These are phyloP conservation scores for Dolichotis patagonum DNA, from an alignment of 2,113 vertebrate species.

Conservation along the genomic window DNA sequence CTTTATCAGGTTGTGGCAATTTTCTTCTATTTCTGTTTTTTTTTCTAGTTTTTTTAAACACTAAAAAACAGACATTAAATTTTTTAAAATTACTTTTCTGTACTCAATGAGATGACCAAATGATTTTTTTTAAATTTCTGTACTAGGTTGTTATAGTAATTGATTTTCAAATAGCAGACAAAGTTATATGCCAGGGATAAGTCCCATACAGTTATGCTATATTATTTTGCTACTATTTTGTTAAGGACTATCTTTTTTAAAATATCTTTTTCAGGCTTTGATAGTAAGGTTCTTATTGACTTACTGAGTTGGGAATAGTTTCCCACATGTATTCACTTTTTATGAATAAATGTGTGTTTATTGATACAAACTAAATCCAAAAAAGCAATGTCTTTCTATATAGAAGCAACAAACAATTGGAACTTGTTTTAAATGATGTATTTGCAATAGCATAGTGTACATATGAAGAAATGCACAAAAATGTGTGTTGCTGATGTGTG, in stretches of 20 bases:
- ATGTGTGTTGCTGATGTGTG: not conserved
- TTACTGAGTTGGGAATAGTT: not conserved
- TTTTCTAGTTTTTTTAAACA: not conserved
- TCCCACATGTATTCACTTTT: not conserved
- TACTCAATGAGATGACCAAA: not conserved
- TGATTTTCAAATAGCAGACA: conserved; percentile 22
- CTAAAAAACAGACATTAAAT: not conserved
- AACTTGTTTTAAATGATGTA: not conserved
- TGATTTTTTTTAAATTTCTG: not conserved
- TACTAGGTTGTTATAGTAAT: not conserved
- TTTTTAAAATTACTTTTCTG: not conserved
- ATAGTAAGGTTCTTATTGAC: not conserved
- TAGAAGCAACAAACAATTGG: not conserved
- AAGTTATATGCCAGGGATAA: not conserved
- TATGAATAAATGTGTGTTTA: conserved; percentile 9
- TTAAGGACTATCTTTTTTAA: not conserved
- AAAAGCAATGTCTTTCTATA: not conserved
- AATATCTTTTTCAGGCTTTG: not conserved
- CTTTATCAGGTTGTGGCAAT: not conserved
- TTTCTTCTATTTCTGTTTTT: not conserved
- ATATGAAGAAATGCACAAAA: not conserved
- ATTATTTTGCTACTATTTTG: not conserved
- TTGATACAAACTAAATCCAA: not conserved
- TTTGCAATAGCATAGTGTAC: not conserved
- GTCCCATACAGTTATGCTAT: not conserved